Percentiles rank a stretch among this genome's conserved stretches.
These are phyloP conservation scores for Cylas formicarius DNA, from an alignment of 1,140 invertebrate genomes.

Conservation along the genomic window DNA sequence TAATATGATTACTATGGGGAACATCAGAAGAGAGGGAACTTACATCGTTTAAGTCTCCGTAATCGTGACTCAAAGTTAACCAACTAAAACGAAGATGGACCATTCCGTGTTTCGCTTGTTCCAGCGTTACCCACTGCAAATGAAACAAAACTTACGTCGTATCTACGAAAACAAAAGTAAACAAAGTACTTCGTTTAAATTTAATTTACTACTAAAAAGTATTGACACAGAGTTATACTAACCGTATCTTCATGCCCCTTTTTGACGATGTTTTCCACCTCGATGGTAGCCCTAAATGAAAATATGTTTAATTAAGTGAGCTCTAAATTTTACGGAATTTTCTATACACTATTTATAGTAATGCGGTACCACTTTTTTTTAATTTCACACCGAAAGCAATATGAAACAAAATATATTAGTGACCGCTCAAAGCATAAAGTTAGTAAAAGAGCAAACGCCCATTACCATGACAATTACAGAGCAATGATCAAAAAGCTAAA, in stretches of 20 bases:
- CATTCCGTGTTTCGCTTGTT: slow-evolving; percentile 89
- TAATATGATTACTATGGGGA: not conserved
- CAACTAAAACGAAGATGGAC: slow-evolving; percentile 82
- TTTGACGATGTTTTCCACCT: slow-evolving; percentile 58
- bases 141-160: slow-evolving; percentile 15
- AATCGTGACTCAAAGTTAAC: slow-evolving; percentile 70
- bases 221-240: slow-evolving; percentile 34
- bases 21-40: slow-evolving; percentile 35
- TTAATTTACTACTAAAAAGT: slow-evolving; percentile 2
- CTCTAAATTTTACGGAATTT: too few relatives aligned
- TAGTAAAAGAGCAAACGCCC: too few relatives aligned
- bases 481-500: too few relatives aligned
- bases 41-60: slow-evolving; percentile 66
- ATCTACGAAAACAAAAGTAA: not conserved
- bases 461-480: too few relatives aligned
- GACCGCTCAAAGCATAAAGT: too few relatives aligned
- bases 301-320: not conserved
- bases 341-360: too few relatives aligned
- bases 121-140: slow-evolving; percentile 82
- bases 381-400: too few relatives aligned
- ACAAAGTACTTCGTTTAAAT: slow-evolving; percentile 2
- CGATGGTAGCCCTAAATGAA: slow-evolving; percentile 47
- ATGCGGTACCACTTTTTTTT: too few relatives aligned
- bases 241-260: slow-evolving; percentile 63
- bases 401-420: too few relatives aligned